A percentile compares a stretch with the other conserved stretches of the same genome.
phyloP scores from a whole-genome alignment of 2,888 invertebrate genomes.

The Mythimna ferrago region DNA sequence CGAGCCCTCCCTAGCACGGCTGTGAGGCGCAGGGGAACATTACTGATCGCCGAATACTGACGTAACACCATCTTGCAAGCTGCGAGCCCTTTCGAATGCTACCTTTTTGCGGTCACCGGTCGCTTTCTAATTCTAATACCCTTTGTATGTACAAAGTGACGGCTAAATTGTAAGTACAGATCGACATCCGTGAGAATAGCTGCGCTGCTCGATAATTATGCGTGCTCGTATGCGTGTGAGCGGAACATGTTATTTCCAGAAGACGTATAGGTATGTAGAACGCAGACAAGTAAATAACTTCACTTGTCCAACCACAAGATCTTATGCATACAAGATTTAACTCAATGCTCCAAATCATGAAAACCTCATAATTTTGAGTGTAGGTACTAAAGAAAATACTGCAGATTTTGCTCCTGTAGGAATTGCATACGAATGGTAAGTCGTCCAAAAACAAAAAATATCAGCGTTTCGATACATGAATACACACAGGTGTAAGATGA shows the following conservation, averaged over 20 bases:
- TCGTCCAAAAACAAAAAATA: background rate
- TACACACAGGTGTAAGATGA: background rate
- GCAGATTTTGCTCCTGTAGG: background rate
- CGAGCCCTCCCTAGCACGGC: conserved; percentile 65
- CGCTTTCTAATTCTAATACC: conserved; percentile 90
- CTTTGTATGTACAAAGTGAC: conserved; percentile 84
- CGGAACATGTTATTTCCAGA: conserved; percentile 51
- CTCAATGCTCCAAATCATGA: background rate
- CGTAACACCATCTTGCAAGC: conserved; percentile 86
- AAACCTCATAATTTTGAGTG: background rate
- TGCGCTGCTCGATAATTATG: conserved; percentile 73
- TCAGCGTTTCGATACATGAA: background rate
- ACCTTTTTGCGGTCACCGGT: conserved; percentile 88
- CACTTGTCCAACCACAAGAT: background rate
- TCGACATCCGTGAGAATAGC: conserved; percentile 86
- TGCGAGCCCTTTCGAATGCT: conserved; percentile 85
- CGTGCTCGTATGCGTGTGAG: conserved; percentile 69
- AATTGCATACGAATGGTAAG: background rate
- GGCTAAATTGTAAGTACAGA: conserved; percentile 78
- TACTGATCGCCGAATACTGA: conserved; percentile 82
- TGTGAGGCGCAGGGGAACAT: conserved; percentile 65
- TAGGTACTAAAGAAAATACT: background rate
- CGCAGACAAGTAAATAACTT: background rate
- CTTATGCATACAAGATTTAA: conserved; percentile 3
- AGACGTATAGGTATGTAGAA: conserved; percentile 14